phyloP scores from a whole-genome alignment of 2,113 vertebrate species.

The Poicephalus gulielmi region DNA sequence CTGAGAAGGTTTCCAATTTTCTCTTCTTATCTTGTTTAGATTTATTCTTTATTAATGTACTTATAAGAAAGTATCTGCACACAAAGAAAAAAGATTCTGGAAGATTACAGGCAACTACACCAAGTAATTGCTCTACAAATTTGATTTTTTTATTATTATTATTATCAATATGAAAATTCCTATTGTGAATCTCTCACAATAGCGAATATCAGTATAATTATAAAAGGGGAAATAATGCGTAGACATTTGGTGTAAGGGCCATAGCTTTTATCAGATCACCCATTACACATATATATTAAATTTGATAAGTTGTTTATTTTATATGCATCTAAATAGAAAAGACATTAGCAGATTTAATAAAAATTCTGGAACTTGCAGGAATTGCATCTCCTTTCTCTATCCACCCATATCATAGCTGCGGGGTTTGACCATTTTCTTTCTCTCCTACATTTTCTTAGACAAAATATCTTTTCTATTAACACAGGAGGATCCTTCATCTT shows the following conservation, averaged over 20 bases:
- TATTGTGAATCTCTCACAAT: constrained; percentile 24
- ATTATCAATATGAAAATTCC: constrained; percentile 13
- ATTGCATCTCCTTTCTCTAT: background rate
- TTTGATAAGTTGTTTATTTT: background rate
- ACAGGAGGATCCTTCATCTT: background rate
- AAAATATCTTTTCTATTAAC: background rate
- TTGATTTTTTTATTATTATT: background rate
- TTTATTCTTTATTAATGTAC: constrained; percentile 61
- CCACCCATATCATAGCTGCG: background rate
- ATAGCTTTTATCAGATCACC: background rate
- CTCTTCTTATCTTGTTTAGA: constrained; percentile 62
- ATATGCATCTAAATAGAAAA: background rate
- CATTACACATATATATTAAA: background rate
- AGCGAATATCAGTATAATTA: background rate
- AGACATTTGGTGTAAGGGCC: background rate
- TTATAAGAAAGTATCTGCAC: constrained; percentile 38
- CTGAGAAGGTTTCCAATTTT: constrained; percentile 56
- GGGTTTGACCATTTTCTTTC: background rate
- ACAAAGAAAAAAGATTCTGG: constrained; percentile 19
- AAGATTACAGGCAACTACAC: constrained; percentile 23
- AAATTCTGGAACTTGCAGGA: background rate
- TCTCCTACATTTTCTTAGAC: background rate
- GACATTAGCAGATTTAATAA: background rate
- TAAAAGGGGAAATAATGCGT: background rate
- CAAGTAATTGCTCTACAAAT: constrained; percentile 17